Conservation (phyloP, 2,113 vertebrate genomes). For the Eurypyga helias region DNA sequence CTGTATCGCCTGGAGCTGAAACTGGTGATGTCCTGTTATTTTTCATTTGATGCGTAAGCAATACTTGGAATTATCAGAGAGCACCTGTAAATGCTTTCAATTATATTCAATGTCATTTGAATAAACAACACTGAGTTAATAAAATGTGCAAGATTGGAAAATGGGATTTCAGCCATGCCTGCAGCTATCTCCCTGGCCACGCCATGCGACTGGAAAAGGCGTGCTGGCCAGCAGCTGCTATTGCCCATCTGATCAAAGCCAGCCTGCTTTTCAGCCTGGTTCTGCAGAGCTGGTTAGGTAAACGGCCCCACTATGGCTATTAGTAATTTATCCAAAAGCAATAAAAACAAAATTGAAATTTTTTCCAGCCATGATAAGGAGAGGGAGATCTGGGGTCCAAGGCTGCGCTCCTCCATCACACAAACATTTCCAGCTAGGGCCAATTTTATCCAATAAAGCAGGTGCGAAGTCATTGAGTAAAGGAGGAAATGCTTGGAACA, state of each 20-base stretch:
- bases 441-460: not conserved
- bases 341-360: not conserved
- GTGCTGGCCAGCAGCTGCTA: not conserved
- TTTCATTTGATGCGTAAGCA: not conserved
- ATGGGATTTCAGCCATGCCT: not conserved
- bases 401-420: not conserved
- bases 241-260: not conserved
- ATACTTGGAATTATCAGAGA: not conserved
- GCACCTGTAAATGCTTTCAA: not conserved
- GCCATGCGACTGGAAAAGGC: accelerated
- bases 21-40: not conserved
- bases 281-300: not conserved
- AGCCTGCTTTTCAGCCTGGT: not conserved
- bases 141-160: not conserved
- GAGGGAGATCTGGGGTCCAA: not conserved
- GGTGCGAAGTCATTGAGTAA: not conserved
- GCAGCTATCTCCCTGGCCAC: not conserved
- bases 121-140: not conserved
- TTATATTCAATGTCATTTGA: not conserved
- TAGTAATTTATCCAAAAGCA: not conserved
- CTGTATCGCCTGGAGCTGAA: not conserved
- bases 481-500: not conserved
- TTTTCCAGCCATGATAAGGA: not conserved
- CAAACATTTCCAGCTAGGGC: not conserved
- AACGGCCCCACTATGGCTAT: not conserved